Conservation (phyloP, 2,797 vertebrate genomes). For the Moxostoma hubbsi region DNA sequence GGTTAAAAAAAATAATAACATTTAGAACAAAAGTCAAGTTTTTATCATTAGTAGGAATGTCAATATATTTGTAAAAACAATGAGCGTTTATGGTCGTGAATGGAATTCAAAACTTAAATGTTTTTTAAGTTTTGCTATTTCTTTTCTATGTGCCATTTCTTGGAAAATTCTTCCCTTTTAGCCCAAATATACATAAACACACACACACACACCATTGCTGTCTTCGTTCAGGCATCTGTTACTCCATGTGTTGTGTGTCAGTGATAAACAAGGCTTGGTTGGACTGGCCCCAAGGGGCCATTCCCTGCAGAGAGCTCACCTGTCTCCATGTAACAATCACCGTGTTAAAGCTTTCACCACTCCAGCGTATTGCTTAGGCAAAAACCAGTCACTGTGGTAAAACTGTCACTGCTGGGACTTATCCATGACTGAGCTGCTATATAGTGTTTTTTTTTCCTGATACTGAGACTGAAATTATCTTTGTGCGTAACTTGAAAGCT, state of each 20-base stretch:
- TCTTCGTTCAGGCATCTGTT: slow-evolving; percentile 56
- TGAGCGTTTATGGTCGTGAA: too few relatives aligned
- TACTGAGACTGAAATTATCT: slow-evolving; percentile 28
- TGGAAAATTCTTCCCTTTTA: too few relatives aligned
- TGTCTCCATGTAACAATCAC: slow-evolving; percentile 59
- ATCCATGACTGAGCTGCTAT: slow-evolving; percentile 45
- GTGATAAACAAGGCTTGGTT: slow-evolving; percentile 59
- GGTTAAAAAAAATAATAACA: too few relatives aligned
- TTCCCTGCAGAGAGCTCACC: slow-evolving; percentile 54
- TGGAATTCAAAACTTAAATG: too few relatives aligned
- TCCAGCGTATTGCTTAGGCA: slow-evolving; percentile 44
- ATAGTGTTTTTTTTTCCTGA: slow-evolving; percentile 10
- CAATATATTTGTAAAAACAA: too few relatives aligned
- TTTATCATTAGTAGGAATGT: too few relatives aligned
- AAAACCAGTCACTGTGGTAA: slow-evolving; percentile 52
- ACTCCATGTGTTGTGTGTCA: slow-evolving; percentile 58
- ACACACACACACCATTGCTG: slow-evolving; percentile 37
- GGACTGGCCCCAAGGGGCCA: slow-evolving; percentile 43
- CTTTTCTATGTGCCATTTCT: too few relatives aligned
- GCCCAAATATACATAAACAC: not conserved
- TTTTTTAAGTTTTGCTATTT: too few relatives aligned
- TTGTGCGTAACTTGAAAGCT: slow-evolving; percentile 9
- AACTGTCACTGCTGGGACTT: slow-evolving; percentile 42
- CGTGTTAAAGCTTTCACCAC: slow-evolving; percentile 52
- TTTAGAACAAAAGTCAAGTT: too few relatives aligned